Base-by-base conservation (phyloP, 2,888 invertebrate genomes). In the Hypomecis punctinalis region DNA sequence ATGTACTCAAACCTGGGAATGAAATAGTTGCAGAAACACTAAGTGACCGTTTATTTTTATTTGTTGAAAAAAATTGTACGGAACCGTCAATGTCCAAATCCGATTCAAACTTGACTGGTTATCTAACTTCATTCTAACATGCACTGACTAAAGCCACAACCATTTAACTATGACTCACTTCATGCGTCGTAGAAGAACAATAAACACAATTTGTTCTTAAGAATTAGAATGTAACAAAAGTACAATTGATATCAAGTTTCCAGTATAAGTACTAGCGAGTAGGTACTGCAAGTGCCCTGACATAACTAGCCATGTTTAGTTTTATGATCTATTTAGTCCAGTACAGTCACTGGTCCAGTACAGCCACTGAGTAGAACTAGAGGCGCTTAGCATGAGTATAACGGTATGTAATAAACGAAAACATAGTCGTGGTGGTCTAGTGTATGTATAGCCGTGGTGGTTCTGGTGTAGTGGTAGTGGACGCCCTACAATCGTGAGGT, bases 231-330 rank as follows among this genome's bases (percentile, higher is more conserved):
- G 43, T 43, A 36, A 40, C 40, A 46, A 69, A 67, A 70, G 61
- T 65, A 57, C 61, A 62, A 65, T 54, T 57, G 63, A 58, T 58
- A n/a, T 63, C 63, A 53, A 48, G 37, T 63, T 63, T 58, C 63
- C 37, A 35, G 39, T 57, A 7, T n/a, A 39, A 53, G 39, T 37
- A 49, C 8, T 53, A 39, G 42, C 23, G 0, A 35, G 39, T 33
- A 8, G 5, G 9, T n/a, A 61, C 61, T 48, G 61, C 61, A 23
- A 36, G 6, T 48, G 6, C 46, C 47, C 58, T 58, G 58, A 48
- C 47, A 11, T 10, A 53, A 43, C 53, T 37, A 58, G 47, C 47
- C 23, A 13, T 45, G 11, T 9, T 45, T 51, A 43, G 36, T 10
- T 51, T 37, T 58, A 49, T 5, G 11, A 9, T 10, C 46, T 6